Base-by-base conservation (phyloP, 1,140 invertebrate species). In the Capitella teleta region DNA sequence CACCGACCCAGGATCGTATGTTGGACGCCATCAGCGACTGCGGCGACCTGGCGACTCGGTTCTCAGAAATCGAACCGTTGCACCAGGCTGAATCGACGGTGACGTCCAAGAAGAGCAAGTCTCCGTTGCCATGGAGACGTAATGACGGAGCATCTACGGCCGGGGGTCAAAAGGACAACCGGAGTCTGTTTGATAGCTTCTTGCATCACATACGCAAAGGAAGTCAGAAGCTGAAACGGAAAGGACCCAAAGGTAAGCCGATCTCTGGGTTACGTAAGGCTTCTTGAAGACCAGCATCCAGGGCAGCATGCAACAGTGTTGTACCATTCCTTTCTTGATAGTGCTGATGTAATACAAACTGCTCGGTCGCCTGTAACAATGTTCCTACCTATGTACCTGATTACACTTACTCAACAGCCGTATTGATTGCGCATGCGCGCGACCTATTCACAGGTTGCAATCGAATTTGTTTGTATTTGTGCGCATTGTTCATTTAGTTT, bases 111-210 rank as follows among this genome's bases (percentile, higher is more conserved):
- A 16, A 19, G 28, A 47, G 25, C 28, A 47, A 47, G 28, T 47
- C 45, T 5, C 45, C 45, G 10, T 16, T 47, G 0, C 45, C 45
- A 32, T 47, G 45, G 45, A 47, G 36, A 25, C 28, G 5, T 5
- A 47, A 30, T 19, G 28, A 34, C 8, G 28, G 19, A 16, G 18
- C 19, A n/a, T 16, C 36, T 8, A 8, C 36, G 16, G 18, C 30
- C 5, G 26, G 23, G 32, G 26, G 19, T 18, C 28, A 28, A 28
- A 49, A n/a, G 26, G 32, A 37, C 25, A 40, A 53, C 28, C 30
- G 25, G 12, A 38, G 45, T 14, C 26, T 53, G n/a, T 53, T 53
- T 53, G 52, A 53, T 14, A 46, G 23, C 28, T 52, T 53, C 23
- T 28, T 53, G 6, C 25, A 32, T 1, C 46, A 49, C 16, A 37